Percentiles rank a stretch among this genome's conserved stretches.
These are phyloP conservation scores for Rotaria sp. DNA, from an alignment of 2,888 invertebrate genomes.

Conservation along the genomic window DNA sequence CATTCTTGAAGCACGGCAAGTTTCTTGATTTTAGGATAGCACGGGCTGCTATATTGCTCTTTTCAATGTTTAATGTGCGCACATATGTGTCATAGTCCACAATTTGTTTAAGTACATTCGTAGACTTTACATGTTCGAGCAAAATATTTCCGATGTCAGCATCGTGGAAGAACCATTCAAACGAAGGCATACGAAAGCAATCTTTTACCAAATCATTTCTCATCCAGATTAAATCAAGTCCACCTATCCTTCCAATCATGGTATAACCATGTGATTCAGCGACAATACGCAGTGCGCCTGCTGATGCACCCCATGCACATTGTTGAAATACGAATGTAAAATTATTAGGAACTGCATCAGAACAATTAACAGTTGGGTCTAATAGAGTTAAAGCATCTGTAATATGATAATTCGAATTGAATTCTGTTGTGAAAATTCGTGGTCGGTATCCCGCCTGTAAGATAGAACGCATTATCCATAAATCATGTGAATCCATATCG, in stretches of 20 bases:
- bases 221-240: neutral
- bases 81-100: neutral
- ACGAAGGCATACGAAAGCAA: neutral
- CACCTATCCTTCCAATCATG: neutral
- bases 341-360: neutral
- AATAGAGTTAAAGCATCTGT: neutral
- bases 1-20: neutral
- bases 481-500: neutral
- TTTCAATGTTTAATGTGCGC: neutral
- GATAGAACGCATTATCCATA: neutral
- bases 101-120: neutral
- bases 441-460: neutral
- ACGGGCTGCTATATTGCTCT: neutral
- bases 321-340: neutral
- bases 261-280: neutral
- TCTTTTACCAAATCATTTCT: neutral
- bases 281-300: neutral
- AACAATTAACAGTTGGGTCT: neutral
- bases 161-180: neutral
- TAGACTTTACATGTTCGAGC: neutral
- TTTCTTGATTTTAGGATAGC: neutral
- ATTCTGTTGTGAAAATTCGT: neutral
- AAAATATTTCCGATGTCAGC: neutral
- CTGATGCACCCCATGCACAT: neutral
- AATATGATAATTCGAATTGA: neutral